A percentile compares a stretch with the other conserved stretches of the same genome.
phyloP scores from a whole-genome alignment of 2,888 invertebrate genomes.

The Isotomurus palustris region DNA sequence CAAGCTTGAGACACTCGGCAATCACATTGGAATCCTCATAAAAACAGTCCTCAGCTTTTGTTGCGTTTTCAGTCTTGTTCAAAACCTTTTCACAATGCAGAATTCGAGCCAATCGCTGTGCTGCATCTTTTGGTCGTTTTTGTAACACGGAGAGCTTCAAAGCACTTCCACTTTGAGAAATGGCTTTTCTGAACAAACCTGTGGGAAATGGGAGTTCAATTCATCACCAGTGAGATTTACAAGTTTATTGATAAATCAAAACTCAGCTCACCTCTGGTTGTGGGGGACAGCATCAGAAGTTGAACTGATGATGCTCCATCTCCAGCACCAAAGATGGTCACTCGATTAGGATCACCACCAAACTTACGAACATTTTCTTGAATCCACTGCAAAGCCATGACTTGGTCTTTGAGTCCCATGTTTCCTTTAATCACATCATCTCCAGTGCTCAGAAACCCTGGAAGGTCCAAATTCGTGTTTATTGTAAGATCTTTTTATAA shows the following conservation, averaged over 20 bases:
- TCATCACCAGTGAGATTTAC: neutral
- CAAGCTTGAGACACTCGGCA: conserved; percentile 29
- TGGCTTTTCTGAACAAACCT: conserved; percentile 35
- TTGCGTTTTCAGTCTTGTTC: conserved; percentile 19
- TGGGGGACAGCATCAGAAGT: conserved; percentile 32
- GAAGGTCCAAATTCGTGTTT: no score
- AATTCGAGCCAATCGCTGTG: conserved; percentile 28
- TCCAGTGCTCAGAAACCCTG: conserved; percentile 34
- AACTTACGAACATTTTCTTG: conserved; percentile 32
- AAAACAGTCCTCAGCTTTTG: conserved; percentile 14
- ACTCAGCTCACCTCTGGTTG: conserved; percentile 22
- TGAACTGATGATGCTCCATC: conserved; percentile 33
- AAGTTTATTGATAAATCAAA: neutral
- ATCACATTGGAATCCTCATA: conserved; percentile 17
- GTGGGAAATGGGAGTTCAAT: neutral
- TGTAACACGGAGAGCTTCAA: conserved; percentile 26
- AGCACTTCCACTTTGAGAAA: conserved; percentile 32
- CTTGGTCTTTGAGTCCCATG: conserved; percentile 25
- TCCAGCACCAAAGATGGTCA: conserved; percentile 25
- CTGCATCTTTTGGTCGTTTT: conserved; percentile 29
- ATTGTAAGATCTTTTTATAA: no score
- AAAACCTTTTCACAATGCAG: conserved; percentile 30
- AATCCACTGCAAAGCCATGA: conserved; percentile 29
- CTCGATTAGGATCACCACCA: conserved; percentile 26
- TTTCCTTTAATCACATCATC: conserved; percentile 25